phyloP scores from a whole-genome alignment of 2,888 invertebrate species.

The Standfussiana lucernea region DNA sequence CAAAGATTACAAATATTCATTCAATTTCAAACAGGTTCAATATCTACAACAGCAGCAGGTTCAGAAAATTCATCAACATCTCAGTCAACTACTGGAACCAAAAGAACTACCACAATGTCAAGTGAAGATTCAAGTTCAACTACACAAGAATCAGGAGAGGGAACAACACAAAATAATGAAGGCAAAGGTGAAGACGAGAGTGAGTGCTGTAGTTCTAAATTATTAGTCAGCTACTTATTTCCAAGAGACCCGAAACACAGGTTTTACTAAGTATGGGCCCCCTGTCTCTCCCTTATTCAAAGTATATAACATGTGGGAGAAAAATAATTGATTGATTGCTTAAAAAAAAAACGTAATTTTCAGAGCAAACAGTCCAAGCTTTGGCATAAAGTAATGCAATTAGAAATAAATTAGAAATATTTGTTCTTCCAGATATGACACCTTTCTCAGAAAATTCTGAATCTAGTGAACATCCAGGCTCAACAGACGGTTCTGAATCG shows the following conservation, averaged over 20 bases:
- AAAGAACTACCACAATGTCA: neutral
- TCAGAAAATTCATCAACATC: neutral
- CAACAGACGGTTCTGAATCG: neutral
- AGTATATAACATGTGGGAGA: neutral
- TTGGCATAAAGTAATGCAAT: neutral
- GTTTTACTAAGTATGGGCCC: neutral
- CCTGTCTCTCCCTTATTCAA: neutral
- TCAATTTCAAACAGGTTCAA: neutral
- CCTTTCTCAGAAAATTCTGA: neutral
- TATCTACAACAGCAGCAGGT: neutral
- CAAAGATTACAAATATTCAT: neutral
- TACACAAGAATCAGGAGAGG: neutral
- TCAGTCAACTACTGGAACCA: neutral
- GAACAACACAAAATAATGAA: slow-evolving; percentile 7
- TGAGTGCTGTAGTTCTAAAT: neutral
- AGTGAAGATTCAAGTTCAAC: neutral
- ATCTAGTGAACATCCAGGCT: neutral
- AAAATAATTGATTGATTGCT: neutral
- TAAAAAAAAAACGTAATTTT: neutral
- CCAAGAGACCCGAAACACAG: neutral
- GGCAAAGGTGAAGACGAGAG: neutral
- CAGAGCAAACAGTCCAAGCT: neutral
- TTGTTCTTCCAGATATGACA: slow-evolving; percentile 26
- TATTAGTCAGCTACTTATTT: neutral
- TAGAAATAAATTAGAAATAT: neutral